A percentile compares a stretch with the other conserved stretches of the same genome.
phyloP scores from a whole-genome alignment of 2,888 invertebrate genomes.

The Eutolmus rufibarbis region DNA sequence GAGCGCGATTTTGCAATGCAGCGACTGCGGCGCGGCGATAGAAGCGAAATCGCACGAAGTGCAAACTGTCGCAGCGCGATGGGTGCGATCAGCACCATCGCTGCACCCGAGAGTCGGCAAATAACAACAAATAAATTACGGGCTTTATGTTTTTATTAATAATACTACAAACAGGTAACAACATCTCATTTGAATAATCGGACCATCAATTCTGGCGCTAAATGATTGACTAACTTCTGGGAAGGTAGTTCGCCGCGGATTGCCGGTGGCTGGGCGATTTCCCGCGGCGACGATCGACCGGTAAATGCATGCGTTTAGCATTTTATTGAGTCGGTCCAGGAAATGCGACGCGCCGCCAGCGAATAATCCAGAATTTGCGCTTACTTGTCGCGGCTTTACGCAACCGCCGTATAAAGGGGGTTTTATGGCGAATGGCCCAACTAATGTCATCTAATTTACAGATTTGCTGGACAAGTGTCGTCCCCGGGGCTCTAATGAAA shows the following conservation, averaged over 20 bases:
- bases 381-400: neutral
- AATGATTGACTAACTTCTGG: slow-evolving; percentile 49
- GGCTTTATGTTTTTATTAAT: slow-evolving; percentile 44
- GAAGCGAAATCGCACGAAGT: slow-evolving; percentile 6
- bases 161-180: slow-evolving; percentile 44
- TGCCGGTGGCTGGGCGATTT: slow-evolving; percentile 6
- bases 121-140: slow-evolving; percentile 43
- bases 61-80: slow-evolving; percentile 18
- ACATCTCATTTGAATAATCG: slow-evolving; percentile 48
- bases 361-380: slow-evolving; percentile 17
- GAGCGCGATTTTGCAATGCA: neutral
- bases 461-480: slow-evolving; percentile 40
- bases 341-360: neutral
- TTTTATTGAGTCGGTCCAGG: slow-evolving; percentile 39
- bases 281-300: slow-evolving; percentile 5
- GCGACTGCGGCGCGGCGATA: neutral
- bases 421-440: slow-evolving; percentile 30
- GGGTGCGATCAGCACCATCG: neutral
- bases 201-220: slow-evolving; percentile 47
- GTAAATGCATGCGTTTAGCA: slow-evolving; percentile 44
- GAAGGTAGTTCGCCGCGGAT: slow-evolving; percentile 9
- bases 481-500: slow-evolving; percentile 9
- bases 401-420: slow-evolving; percentile 13
- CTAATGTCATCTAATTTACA: slow-evolving; percentile 45
- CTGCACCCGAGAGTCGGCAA: slow-evolving; percentile 18